Evolutionary conservation across 1,140 invertebrate species (phyloP).

Genomic region (Bilobella aurantiaca): DNA sequence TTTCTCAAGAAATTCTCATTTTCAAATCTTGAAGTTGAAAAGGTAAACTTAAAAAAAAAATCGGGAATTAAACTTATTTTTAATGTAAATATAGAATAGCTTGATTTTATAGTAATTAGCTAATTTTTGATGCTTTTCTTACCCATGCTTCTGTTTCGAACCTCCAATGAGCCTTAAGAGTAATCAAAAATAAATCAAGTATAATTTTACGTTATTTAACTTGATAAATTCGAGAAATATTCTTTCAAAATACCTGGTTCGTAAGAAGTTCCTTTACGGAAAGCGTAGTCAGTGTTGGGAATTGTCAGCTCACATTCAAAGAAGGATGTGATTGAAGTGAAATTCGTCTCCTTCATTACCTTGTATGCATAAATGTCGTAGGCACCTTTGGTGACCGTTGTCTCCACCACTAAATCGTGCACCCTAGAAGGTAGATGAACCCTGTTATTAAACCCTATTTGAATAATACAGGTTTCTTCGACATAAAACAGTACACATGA

Average conservation of each 20-base stretch:
- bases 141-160: not conserved
- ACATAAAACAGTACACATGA: no score
- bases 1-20: not conserved
- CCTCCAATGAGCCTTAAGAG: conserved; percentile 2
- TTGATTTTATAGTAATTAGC: no score
- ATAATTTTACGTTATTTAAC: no score
- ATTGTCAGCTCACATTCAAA: conserved; percentile 21
- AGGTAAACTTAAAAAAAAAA: not conserved
- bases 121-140: not conserved
- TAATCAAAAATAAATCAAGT: no score
- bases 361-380: conserved; percentile 28
- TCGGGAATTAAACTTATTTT: not conserved
- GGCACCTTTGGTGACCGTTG: conserved; percentile 23
- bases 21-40: not conserved
- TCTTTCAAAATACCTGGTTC: conserved; percentile 9
- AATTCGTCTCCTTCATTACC: conserved; percentile 18
- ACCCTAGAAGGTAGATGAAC: conserved; percentile 15
- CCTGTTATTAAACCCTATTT: no score
- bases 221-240: no score
- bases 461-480: no score
- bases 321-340: conserved; percentile 11
- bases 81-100: not conserved
- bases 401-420: conserved; percentile 21
- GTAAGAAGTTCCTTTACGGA: conserved; percentile 8
- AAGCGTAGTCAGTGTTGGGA: conserved; percentile 12